phyloP scores from a whole-genome alignment of 2,888 invertebrate species.

The Brachylomia viminalis region DNA sequence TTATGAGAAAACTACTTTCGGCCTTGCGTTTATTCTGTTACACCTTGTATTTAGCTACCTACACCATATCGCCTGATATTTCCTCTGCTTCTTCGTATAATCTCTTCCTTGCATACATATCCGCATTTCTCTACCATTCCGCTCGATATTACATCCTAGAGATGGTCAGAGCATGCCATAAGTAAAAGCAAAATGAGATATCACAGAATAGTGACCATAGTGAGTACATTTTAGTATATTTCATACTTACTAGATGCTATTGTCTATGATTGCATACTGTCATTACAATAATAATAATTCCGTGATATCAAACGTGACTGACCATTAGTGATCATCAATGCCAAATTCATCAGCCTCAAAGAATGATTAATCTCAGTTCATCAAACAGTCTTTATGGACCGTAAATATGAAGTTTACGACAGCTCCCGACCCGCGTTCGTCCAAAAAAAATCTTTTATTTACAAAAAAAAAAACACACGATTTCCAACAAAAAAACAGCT shows the following conservation, averaged over 20 bases:
- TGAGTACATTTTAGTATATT: slow-evolving; percentile 25
- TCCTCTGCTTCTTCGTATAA: neutral
- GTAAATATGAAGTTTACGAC: slow-evolving; percentile 61
- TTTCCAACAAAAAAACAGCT: neutral
- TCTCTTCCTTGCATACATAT: slow-evolving; percentile 12
- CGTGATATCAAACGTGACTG: slow-evolving; percentile 35
- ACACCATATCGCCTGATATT: neutral
- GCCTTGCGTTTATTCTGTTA: too few relatives aligned
- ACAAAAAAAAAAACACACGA: neutral
- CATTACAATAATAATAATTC: slow-evolving; percentile 43
- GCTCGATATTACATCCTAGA: slow-evolving; percentile 33
- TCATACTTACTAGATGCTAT: slow-evolving; percentile 39
- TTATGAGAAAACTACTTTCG: too few relatives aligned
- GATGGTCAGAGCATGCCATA: slow-evolving; percentile 29
- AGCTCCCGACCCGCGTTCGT: slow-evolving; percentile 25
- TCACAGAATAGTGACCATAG: slow-evolving; percentile 52
- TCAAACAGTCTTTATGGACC: slow-evolving; percentile 62
- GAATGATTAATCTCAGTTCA: slow-evolving; percentile 58
- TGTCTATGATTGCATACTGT: slow-evolving; percentile 27
- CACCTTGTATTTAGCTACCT: neutral
- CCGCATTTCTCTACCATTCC: slow-evolving; percentile 25
- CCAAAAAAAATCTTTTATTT: slow-evolving; percentile 53
- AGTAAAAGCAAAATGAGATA: slow-evolving; percentile 53
- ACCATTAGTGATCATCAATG: slow-evolving; percentile 57
- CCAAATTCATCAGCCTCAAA: slow-evolving; percentile 58